These are phyloP conservation scores for Struthidea cinerea DNA, from an alignment of 2,113 vertebrate genomes.

Conservation along the genomic window DNA sequence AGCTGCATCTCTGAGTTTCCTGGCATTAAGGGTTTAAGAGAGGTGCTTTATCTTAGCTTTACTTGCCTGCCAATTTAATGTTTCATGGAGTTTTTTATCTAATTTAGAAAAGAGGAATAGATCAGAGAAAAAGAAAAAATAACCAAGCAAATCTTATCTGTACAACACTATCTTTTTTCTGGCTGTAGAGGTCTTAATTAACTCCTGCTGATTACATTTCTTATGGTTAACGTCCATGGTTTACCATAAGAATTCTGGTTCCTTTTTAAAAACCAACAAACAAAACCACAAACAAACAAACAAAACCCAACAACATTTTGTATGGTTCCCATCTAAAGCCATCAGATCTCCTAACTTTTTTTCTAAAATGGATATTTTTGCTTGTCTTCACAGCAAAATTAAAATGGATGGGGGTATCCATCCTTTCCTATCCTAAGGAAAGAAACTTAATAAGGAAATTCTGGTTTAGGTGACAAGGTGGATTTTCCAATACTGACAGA, in stretches of 20 bases:
- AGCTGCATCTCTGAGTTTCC: not conserved
- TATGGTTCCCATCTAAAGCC: not conserved
- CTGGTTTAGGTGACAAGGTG: not conserved
- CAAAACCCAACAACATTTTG: not conserved
- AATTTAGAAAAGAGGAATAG: not conserved
- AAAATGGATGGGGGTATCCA: not conserved
- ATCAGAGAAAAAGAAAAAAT: not conserved
- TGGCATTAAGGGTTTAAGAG: not conserved
- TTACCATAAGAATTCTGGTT: not conserved
- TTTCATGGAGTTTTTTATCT: not conserved
- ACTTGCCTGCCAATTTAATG: not conserved
- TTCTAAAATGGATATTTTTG: not conserved
- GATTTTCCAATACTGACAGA: not conserved
- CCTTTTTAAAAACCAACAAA: not conserved
- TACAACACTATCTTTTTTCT: not conserved
- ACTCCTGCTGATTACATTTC: not conserved
- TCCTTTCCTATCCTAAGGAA: too few relatives aligned
- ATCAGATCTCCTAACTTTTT: not conserved
- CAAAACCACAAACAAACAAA: not conserved
- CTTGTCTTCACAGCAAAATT: not conserved
- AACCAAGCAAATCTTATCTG: not conserved
- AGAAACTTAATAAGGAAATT: not conserved
- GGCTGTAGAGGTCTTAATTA: not conserved
- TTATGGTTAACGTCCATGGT: not conserved
- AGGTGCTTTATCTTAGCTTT: not conserved